These are phyloP conservation scores for Limnephilus lunatus DNA, from an alignment of 2,888 invertebrate species.

Conservation along the genomic window DNA sequence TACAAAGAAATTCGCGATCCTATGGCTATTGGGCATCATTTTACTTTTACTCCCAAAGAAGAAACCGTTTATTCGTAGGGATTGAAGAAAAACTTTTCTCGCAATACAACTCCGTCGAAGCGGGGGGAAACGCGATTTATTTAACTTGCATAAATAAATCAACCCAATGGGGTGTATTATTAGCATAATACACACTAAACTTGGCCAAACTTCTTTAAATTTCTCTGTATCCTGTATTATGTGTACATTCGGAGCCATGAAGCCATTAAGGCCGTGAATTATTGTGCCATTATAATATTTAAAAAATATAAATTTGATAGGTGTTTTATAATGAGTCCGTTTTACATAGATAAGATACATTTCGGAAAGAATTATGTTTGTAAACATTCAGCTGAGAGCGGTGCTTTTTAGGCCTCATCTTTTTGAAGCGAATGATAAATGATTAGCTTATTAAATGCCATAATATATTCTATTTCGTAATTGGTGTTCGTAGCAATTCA, in stretches of 20 bases:
- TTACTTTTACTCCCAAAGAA: slow-evolving; percentile 30
- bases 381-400: not conserved
- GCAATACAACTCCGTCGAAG: slow-evolving; percentile 29
- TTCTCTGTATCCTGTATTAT: slow-evolving; percentile 23
- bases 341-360: slow-evolving; percentile 29
- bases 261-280: slow-evolving; percentile 44
- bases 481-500: not conserved
- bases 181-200: slow-evolving; percentile 49
- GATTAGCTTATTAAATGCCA: not conserved
- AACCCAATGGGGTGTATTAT: slow-evolving; percentile 31
- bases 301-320: slow-evolving; percentile 32
- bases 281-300: slow-evolving; percentile 37
- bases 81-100: slow-evolving; percentile 31
- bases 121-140: slow-evolving; percentile 39
- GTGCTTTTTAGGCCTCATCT: slow-evolving; percentile 13
- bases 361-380: slow-evolving; percentile 35
- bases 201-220: slow-evolving; percentile 49
- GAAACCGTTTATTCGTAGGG: slow-evolving; percentile 48
- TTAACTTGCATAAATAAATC: slow-evolving; percentile 49
- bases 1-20: slow-evolving; percentile 50
- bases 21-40: slow-evolving; percentile 46
- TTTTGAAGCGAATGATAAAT: slow-evolving; percentile 5
- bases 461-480: not conserved
- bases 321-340: slow-evolving; percentile 39
- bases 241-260: slow-evolving; percentile 17